Evolutionary conservation across 2,888 invertebrate genomes (phyloP).

Genomic region (Eubasilissa splendida): DNA sequence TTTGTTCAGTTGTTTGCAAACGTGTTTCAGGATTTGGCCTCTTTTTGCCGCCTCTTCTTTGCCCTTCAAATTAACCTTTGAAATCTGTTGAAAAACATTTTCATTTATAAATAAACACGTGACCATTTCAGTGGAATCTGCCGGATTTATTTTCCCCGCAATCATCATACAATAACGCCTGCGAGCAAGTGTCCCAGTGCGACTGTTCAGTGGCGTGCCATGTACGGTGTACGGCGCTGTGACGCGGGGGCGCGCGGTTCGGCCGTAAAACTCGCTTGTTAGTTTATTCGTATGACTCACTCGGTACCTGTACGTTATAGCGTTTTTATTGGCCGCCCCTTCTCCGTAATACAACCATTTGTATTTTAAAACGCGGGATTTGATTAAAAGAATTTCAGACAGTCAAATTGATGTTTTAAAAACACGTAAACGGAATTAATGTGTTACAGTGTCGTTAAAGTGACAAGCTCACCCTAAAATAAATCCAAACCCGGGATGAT

Average conservation of each 20-base stretch:
- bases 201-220: constrained; percentile 20
- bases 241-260: not conserved
- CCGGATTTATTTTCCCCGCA: constrained; percentile 20
- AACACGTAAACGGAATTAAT: constrained; percentile 52
- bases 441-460: constrained; percentile 23
- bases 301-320: constrained; percentile 11
- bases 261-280: constrained; percentile 29
- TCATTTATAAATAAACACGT: too few species aligned
- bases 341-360: constrained; percentile 14
- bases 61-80: too few species aligned
- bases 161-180: constrained; percentile 23
- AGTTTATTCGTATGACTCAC: constrained; percentile 26
- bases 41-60: too few species aligned
- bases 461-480: constrained; percentile 26
- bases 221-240: constrained; percentile 4
- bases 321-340: constrained; percentile 30
- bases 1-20: too few species aligned
- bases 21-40: too few species aligned
- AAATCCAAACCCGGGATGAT: constrained; percentile 10
- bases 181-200: constrained; percentile 26
- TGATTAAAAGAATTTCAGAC: constrained; percentile 46
- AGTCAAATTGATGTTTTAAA: constrained; percentile 48
- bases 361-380: constrained; percentile 37
- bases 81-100: too few species aligned
- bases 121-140: not conserved